phyloP scores from a whole-genome alignment of 2,888 invertebrate species.

The Hypomecis atomaria region DNA sequence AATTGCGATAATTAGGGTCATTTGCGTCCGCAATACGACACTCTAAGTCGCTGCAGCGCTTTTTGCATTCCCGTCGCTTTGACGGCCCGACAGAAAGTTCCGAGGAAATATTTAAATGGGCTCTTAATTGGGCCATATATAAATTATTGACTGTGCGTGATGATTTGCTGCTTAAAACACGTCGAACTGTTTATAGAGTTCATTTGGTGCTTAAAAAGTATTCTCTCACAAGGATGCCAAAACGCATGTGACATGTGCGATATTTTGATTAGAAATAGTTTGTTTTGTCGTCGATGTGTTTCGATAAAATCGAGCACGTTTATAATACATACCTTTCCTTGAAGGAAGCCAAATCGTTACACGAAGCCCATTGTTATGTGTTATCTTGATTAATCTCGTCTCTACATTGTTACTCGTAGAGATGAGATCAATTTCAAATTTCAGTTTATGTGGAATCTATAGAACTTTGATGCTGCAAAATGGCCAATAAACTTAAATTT shows the following conservation, averaged over 20 bases:
- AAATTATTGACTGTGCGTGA: conserved; percentile 38
- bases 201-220: conserved; percentile 4
- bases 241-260: conserved; percentile 10
- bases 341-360: conserved; percentile 22
- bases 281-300: conserved; percentile 9
- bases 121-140: conserved; percentile 38
- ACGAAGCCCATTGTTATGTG: conserved; percentile 25
- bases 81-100: conserved; percentile 36
- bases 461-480: background rate
- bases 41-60: conserved; percentile 33
- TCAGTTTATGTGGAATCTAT: conserved; percentile 3
- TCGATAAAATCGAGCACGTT: conserved; percentile 14
- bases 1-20: conserved; percentile 44
- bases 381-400: conserved; percentile 20
- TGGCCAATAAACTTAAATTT: background rate
- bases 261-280: conserved; percentile 20
- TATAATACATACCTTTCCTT: conserved; percentile 14
- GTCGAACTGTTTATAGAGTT: conserved; percentile 1
- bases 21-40: conserved; percentile 46
- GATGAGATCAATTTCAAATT: conserved; percentile 15
- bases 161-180: conserved; percentile 21
- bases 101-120: conserved; percentile 42
- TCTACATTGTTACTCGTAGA: conserved; percentile 10
- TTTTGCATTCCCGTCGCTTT: conserved; percentile 40
- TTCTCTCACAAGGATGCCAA: conserved; percentile 2